A percentile compares a stretch with the other conserved stretches of the same genome.
phyloP scores from a whole-genome alignment of 64 coral and sea anemone species.

The Pocillopora damicornis region DNA sequence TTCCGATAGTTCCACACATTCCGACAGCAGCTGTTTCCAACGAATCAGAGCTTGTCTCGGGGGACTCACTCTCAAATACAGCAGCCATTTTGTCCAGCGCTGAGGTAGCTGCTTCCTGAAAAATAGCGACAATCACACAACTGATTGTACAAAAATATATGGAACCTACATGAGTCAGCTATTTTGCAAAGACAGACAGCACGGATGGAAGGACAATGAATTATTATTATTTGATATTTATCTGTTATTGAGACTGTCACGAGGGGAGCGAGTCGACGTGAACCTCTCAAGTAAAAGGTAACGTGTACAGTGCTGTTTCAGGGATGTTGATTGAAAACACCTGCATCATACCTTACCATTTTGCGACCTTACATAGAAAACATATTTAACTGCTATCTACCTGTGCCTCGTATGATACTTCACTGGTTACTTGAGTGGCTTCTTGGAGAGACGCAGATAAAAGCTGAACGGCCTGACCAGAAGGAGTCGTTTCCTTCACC shows the following conservation, averaged over 20 bases:
- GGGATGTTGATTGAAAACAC: too few relatives aligned
- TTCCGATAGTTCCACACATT: conserved; percentile 38
- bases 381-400: conserved; percentile 5
- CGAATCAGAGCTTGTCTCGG: conserved; percentile 21
- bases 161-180: too few relatives aligned
- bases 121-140: neutral
- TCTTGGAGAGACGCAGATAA: conserved; percentile 17
- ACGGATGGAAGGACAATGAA: too few relatives aligned
- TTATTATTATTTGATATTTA: too few relatives aligned
- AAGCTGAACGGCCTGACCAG: neutral
- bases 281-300: too few relatives aligned
- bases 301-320: too few relatives aligned
- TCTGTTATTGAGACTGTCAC: too few relatives aligned
- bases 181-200: too few relatives aligned
- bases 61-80: conserved; percentile 17
- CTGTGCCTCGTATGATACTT: conserved; percentile 32
- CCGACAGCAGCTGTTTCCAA: conserved; percentile 34
- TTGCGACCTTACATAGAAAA: too few relatives aligned
- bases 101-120: conserved; percentile 23
- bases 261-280: too few relatives aligned
- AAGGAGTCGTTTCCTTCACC: neutral
- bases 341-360: too few relatives aligned
- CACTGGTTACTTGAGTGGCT: conserved; percentile 15
- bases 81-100: conserved; percentile 10
- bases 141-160: neutral